A percentile compares a stretch with the other conserved stretches of the same genome.
These are phyloP conservation scores for Euura saliciscinereae DNA, from an alignment of 1,140 invertebrate genomes.

Conservation along the genomic window DNA sequence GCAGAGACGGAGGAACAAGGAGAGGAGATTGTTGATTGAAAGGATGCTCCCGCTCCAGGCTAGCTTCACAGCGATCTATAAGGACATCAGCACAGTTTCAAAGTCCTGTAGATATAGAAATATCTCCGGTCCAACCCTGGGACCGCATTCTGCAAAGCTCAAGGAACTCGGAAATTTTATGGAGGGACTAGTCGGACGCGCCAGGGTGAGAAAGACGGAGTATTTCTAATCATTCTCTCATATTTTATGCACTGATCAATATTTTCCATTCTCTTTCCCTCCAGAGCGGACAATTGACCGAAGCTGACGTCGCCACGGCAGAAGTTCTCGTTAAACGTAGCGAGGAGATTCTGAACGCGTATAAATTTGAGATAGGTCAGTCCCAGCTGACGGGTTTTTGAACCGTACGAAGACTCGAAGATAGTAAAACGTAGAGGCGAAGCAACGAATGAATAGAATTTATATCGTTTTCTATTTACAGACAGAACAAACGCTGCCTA, in stretches of 20 bases:
- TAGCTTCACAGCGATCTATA: constrained; percentile 46
- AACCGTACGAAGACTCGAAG: no score
- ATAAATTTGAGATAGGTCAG: constrained; percentile 58
- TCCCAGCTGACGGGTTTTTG: constrained; percentile 34
- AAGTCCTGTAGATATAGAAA: constrained; percentile 48
- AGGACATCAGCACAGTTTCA: constrained; percentile 46
- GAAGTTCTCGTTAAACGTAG: constrained; percentile 35
- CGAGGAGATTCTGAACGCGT: constrained; percentile 38
- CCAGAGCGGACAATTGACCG: constrained; percentile 39
- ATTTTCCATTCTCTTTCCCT: neutral
- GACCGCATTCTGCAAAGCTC: constrained; percentile 41
- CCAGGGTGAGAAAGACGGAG: constrained; percentile 47
- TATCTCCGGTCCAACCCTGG: constrained; percentile 35
- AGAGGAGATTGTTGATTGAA: constrained; percentile 44
- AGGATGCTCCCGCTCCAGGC: constrained; percentile 42
- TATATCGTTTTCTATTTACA: constrained; percentile 24
- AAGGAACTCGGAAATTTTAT: constrained; percentile 50
- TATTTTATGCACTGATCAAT: constrained; percentile 12
- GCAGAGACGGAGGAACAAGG: constrained; percentile 35
- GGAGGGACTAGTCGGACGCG: constrained; percentile 59
- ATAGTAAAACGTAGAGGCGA: neutral
- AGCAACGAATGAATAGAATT: neutral
- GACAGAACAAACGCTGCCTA: constrained; percentile 40
- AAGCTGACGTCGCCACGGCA: constrained; percentile 35
- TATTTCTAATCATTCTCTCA: constrained; percentile 9